Evolutionary conservation across 37 sponge, comb jelly and placozoan species (phyloP).

Genomic region (Axinella damicornis): DNA sequence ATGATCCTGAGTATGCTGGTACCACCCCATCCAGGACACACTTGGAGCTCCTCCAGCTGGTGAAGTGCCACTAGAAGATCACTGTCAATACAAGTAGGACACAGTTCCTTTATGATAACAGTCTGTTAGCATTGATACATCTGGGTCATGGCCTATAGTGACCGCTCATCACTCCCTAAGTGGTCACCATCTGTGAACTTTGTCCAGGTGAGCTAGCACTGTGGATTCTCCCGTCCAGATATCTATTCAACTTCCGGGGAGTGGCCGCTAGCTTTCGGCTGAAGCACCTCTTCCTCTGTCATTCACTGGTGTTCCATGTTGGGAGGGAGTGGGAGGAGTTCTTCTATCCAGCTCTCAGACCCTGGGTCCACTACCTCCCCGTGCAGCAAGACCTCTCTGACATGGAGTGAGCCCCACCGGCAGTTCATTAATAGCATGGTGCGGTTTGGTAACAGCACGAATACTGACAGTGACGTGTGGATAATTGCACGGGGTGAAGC

Average conservation of each 20-base stretch:
- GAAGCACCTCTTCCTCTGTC: constrained; percentile 88
- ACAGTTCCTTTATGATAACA: too few relatives aligned
- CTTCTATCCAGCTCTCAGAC: constrained; percentile 81
- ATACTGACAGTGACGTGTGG: too few relatives aligned
- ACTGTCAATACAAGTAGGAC: constrained; percentile 87
- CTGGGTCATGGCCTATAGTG: too few relatives aligned
- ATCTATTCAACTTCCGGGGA: constrained; percentile 92
- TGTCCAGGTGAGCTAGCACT: too few relatives aligned
- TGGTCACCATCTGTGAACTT: too few relatives aligned
- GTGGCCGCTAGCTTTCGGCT: constrained; percentile 94
- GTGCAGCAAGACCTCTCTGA: constrained; percentile 54
- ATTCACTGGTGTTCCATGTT: constrained; percentile 88
- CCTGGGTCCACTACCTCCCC: constrained; percentile 93
- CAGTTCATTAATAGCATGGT: too few relatives aligned
- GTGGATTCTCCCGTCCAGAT: too few relatives aligned
- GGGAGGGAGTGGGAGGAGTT: constrained; percentile 93
- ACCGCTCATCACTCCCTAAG: too few relatives aligned
- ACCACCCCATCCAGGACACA: constrained; percentile 71
- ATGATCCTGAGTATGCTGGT: too few relatives aligned
- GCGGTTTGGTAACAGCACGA: too few relatives aligned
- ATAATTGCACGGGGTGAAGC: too few relatives aligned
- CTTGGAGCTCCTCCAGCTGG: constrained; percentile 72
- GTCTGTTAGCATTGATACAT: too few relatives aligned
- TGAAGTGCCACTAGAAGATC: constrained; percentile 79
- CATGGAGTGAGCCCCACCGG: constrained; percentile 72